phyloP scores from a whole-genome alignment of 2,113 vertebrate genomes.

The Electrona antarctica region DNA sequence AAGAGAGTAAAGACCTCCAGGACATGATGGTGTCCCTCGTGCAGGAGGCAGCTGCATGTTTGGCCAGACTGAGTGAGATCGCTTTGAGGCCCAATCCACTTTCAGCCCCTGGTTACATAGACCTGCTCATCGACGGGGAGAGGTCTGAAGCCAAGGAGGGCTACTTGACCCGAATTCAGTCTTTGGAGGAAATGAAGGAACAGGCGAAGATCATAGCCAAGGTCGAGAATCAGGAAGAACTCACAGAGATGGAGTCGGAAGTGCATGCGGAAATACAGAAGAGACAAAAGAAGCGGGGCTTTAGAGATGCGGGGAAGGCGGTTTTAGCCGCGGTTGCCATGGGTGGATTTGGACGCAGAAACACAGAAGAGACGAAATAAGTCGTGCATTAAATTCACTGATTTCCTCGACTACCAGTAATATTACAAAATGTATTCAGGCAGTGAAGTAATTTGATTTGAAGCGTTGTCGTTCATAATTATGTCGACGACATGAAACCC shows the following conservation, averaged over 20 bases:
- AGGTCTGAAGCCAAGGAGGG: no score
- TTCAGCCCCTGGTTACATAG: background rate
- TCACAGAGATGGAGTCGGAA: background rate
- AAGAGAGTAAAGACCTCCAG: background rate
- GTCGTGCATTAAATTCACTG: no score
- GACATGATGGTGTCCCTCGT: background rate
- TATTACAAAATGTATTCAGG: no score
- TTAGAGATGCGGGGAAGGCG: no score
- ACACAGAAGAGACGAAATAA: no score
- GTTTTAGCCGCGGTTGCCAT: no score
- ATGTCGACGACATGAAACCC: no score
- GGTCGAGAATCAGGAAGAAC: background rate
- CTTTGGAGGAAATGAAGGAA: background rate
- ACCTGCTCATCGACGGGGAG: no score
- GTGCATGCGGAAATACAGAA: rapidly evolving
- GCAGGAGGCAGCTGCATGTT: background rate
- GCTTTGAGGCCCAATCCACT: background rate
- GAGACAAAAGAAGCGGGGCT: background rate
- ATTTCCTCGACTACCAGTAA: no score
- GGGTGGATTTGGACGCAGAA: no score
- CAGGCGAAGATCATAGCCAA: background rate
- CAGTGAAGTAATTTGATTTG: no score
- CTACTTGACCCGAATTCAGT: constrained; percentile 2
- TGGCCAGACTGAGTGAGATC: background rate
- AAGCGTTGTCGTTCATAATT: no score